Base-by-base conservation (phyloP, 30 jellyfish, hydroid and myxozoan genomes). In the Hydractinia symbiolongicarpus region DNA sequence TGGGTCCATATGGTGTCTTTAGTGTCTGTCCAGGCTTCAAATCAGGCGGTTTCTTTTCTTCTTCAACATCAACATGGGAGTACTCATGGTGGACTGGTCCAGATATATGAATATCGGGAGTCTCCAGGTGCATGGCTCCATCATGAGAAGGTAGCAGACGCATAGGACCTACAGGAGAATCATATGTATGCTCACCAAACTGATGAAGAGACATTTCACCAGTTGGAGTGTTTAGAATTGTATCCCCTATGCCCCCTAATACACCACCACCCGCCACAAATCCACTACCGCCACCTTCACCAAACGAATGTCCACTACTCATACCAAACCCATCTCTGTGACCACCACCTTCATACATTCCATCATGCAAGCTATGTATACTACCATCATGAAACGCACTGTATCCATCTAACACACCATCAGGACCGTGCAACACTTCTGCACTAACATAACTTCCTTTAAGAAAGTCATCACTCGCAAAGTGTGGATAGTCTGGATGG, bases 31-130 rank as follows among this genome's bases (percentile, higher is more conserved):
- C 97, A 8, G 96, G 95, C 52, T 68, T 88, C 91, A 90, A 74
- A 16, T 90, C 71, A 14, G 84, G 84, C 40, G 88, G 84, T 20
- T 81, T 67, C 30, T 86, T 94, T 52, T 84, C 79, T 70, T 89
- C 95, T 62, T 86, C 95, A 56, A 86, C 90, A 9, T 78, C 94
- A 44, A 90, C 81, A 66, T 86, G 95, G 55, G 84, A 88, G 74
- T 86, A 86, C 51, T 90, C 97, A 68, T 90, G 95, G 61, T 86
- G 95, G 55, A 86, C 95, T n/a, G 95, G 97, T 50, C 95, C 97
- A 54, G 77, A 77, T 40, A 90, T 60, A 74, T 86, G 95, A 5
- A 90, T 84, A 81, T 90, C 97, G 7, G 97, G 95, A 19, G 96
- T 86, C 66, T 90, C 97, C 78, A 90, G 72, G 73, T 86, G 97